Base-by-base conservation (phyloP, 37 sponge, comb jelly and placozoan species). In the Diacarnus erythraeanus region DNA sequence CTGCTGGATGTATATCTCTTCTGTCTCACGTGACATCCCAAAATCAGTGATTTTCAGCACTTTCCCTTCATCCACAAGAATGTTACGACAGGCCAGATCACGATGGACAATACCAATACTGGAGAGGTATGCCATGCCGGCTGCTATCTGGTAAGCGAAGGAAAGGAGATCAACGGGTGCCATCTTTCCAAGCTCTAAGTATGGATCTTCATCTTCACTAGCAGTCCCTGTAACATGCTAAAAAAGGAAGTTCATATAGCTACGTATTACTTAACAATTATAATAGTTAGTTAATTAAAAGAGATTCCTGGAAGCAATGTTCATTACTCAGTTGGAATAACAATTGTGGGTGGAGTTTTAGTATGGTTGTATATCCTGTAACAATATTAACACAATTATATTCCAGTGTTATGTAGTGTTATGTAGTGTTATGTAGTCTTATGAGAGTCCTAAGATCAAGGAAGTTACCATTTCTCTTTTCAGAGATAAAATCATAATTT, bases 101-200 rank as follows among this genome's bases (percentile, higher is more conserved):
- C 92, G 83, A 60, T 91, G 92, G 59, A 91, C 88, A 51, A 20
- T 80, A 1, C 85, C 88, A 58, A 87, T 66, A 26, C 83, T 86
- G 64, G 91, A 80, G 23, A 91, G 80, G 59, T 78, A 91, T 64
- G 88, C 93, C 93, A 93, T 93, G 80, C 93, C 93, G 60, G 84
- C 72, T 21, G 93, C 93, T 69, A 89, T 93, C 71, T 93, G 93
- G 69, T 84, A 88, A 33, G 90, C 86, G 65, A 85, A 93, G n/a
- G 83, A 86, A 37, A 93, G 56, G 47, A 93, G 71, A 65, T 91
- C 77, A 22, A 64, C 42, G 36, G 91, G 59, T 1, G 72, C 42
- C 35, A 86, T 25, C 23, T 86, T 76, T 23, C 91, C 91, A 1
- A 91, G 83, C 23, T 71, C 72, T 26, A 74, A 17, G 65, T 87